Percentiles rank a stretch among this genome's conserved stretches.
phyloP scores from a whole-genome alignment of 2,797 vertebrate species.

The Otolemur crassicaudatus region DNA sequence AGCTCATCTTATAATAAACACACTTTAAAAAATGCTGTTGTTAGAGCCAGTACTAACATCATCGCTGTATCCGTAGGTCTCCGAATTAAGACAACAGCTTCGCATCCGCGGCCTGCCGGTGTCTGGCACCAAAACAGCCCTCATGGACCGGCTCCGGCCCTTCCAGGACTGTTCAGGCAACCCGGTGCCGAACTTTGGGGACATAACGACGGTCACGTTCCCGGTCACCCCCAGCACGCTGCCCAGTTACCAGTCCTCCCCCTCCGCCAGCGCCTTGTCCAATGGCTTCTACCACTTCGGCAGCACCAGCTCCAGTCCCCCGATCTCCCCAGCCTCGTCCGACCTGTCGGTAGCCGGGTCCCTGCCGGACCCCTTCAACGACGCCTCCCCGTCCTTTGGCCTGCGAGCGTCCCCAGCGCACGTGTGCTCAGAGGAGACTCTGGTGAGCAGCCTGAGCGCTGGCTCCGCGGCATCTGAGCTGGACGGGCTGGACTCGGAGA shows the following conservation, averaged over 20 bases:
- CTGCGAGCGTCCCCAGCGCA: constrained; percentile 93
- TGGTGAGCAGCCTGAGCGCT: constrained; percentile 87
- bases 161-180: constrained; percentile 92
- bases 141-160: constrained; percentile 96
- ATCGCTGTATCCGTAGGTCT: constrained; percentile 89
- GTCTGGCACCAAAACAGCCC: constrained; percentile 96
- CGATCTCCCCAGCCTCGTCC: constrained; percentile 97
- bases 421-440: constrained; percentile 91
- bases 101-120: constrained; percentile 97
- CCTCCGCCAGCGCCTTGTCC: constrained; percentile 91
- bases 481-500: constrained; percentile 93
- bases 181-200: constrained; percentile 90
- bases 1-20: background rate
- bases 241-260: constrained; percentile 93
- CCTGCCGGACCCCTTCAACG: constrained; percentile 96
- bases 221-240: constrained; percentile 93
- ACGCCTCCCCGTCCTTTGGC: constrained; percentile 93
- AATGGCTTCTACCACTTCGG: constrained; percentile 96
- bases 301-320: constrained; percentile 96
- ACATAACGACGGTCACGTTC: constrained; percentile 96
- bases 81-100: constrained; percentile 97
- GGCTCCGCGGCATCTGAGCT: constrained; percentile 87
- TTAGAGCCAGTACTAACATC: background rate
- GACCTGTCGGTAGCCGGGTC: constrained; percentile 96
- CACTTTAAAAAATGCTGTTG: background rate